Percentiles rank a stretch among this genome's conserved stretches.
phyloP scores from a whole-genome alignment of 2,113 vertebrate species.

The Colaptes auratus region DNA sequence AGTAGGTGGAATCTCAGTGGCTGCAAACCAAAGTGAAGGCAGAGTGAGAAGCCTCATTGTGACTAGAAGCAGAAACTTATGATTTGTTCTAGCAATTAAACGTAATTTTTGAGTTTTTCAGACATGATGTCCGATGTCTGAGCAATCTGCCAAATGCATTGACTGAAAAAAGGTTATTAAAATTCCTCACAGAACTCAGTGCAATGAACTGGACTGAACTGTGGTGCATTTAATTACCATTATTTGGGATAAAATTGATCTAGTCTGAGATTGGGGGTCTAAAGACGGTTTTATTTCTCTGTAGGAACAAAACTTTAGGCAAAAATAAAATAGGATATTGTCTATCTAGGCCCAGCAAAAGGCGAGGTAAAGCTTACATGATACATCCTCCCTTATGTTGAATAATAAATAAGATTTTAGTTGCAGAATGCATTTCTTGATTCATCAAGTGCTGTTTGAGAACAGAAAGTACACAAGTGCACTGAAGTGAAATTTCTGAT shows the following conservation, averaged over 20 bases:
- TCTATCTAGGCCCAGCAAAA: background rate
- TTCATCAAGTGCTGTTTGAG: background rate
- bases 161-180: background rate
- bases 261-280: background rate
- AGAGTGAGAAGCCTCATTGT: background rate
- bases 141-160: background rate
- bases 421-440: background rate
- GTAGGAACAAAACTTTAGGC: background rate
- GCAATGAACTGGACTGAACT: background rate
- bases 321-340: background rate
- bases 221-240: background rate
- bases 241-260: background rate
- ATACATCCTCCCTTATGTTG: background rate
- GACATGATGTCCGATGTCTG: background rate
- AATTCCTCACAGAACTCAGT: background rate
- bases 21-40: background rate
- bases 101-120: background rate
- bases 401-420: background rate
- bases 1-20: background rate
- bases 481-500: background rate
- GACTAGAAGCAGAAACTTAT: background rate
- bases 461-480: conserved; percentile 8
- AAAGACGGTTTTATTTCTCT: background rate
- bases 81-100: background rate
- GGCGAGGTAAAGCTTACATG: background rate